Base-by-base conservation (phyloP, 2,797 vertebrate species). In the Schizothorax lantsangensis region DNA sequence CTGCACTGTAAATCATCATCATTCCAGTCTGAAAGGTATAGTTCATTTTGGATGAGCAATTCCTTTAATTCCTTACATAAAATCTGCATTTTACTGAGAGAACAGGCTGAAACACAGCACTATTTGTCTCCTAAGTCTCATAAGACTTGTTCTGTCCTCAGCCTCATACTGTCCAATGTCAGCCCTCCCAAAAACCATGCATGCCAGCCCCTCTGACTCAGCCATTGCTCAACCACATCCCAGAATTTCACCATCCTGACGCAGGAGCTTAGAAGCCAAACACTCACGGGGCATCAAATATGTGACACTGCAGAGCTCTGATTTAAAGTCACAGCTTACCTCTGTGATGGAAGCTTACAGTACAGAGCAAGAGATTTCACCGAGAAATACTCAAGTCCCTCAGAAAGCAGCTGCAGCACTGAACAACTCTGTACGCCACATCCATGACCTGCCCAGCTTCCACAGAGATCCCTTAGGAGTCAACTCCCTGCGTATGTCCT, bases 281-380 rank as follows among this genome's bases (percentile, higher is more conserved):
- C 69, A 81, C 54, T 74, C 68, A 33, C 19, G 23, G 79, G 79
- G 54, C 84, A 81, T 86, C 84, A 66, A 86, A 81, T 81, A 38
- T 73, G 54, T 38, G 79, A 73, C 69, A 81, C 54, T 81, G 54
- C 69, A 74, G 78, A 64, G 75, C 84, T 85, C 66, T 33, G 77
- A 80, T 80, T 79, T 72, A 72, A 80, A 85, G 68, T 79, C 84
- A 71, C 77, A 85, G 52, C 84, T 79, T 69, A 85, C 78, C 69
- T 86, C 78, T 64, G 68, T 81, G 78, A 64, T 72, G 30, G 68
- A 49, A 23, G 43, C 69, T 86, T 86, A 85, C 40, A 43, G 62
- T 59, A 80, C 26, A 86, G 33, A 84, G 64, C n/a, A 73, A 62
- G 17, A 79, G 62, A 85, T 69, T 79, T 79, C 11, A 0, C 68